phyloP scores from a whole-genome alignment of 1,140 invertebrate species.

The Telenomus remus region DNA sequence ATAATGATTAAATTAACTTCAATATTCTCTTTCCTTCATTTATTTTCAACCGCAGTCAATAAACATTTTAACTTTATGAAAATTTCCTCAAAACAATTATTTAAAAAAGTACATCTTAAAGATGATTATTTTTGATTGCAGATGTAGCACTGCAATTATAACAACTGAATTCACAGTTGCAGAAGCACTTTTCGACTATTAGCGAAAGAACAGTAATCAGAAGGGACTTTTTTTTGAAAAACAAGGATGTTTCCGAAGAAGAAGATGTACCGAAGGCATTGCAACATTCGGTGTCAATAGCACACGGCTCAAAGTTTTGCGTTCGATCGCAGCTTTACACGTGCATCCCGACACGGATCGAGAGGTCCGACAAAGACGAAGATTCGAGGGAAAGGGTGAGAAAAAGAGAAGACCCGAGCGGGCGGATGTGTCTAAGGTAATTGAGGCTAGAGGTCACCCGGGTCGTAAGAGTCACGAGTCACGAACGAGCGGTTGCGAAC shows the following conservation, averaged over 20 bases:
- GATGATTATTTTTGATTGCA: too few relatives aligned
- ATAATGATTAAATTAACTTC: too few relatives aligned
- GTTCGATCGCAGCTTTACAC: constrained; percentile 43
- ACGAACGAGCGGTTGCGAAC: constrained; percentile 74
- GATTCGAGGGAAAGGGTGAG: constrained; percentile 45
- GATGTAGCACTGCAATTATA: too few relatives aligned
- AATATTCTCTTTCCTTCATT: too few relatives aligned
- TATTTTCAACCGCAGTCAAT: too few relatives aligned
- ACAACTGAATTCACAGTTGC: neutral
- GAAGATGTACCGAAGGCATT: too few relatives aligned
- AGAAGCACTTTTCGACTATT: constrained; percentile 3
- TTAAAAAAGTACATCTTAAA: too few relatives aligned
- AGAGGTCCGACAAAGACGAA: constrained; percentile 47
- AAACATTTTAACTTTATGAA: too few relatives aligned
- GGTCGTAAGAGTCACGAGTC: constrained; percentile 74
- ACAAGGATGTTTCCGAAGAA: neutral
- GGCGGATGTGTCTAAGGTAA: constrained; percentile 75
- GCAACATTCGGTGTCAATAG: constrained; percentile 9
- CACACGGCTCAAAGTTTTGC: constrained; percentile 13
- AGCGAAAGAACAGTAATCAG: constrained; percentile 7
- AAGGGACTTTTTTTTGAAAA: neutral
- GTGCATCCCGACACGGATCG: constrained; percentile 46
- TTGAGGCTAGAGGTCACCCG: constrained; percentile 74
- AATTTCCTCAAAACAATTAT: too few relatives aligned
- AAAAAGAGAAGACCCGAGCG: constrained; percentile 60